Conservation (phyloP, 1,140 invertebrate species). For the Drosophila ficusphila region DNA sequence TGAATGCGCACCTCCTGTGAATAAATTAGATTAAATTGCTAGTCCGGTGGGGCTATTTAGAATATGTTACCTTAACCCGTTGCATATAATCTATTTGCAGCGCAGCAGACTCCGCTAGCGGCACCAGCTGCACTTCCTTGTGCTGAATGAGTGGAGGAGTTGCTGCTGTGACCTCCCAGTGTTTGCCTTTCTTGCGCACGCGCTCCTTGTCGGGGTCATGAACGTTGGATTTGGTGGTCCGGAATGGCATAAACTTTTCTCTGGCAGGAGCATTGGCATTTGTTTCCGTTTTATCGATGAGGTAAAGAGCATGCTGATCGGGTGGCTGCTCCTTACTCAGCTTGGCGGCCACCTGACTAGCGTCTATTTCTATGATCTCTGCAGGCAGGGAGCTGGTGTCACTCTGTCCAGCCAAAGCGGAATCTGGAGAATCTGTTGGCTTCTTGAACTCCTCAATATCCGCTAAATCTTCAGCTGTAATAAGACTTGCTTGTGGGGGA, state of each 20-base stretch:
- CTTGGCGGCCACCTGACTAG: slow-evolving; percentile 32
- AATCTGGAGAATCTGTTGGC: slow-evolving; percentile 52
- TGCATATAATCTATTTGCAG: slow-evolving; percentile 70
- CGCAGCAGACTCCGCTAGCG: slow-evolving; percentile 71
- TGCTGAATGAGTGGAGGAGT: slow-evolving; percentile 86
- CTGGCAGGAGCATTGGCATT: slow-evolving; percentile 80
- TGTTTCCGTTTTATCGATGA: slow-evolving; percentile 86
- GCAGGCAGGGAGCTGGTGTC: slow-evolving; percentile 34
- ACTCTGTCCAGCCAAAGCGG: slow-evolving; percentile 37
- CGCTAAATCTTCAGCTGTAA: slow-evolving; percentile 87
- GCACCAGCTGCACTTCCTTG: slow-evolving; percentile 65
- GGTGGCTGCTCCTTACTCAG: slow-evolving; percentile 12
- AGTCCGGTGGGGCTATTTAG: too few relatives aligned
- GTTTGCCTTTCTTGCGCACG: slow-evolving; percentile 85
- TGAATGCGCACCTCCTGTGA: slow-evolving; percentile 63
- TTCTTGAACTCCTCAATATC: slow-evolving; percentile 85
- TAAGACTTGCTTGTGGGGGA: slow-evolving; percentile 85
- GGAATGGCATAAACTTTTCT: slow-evolving; percentile 87
- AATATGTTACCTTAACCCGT: slow-evolving; percentile 54
- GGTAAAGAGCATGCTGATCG: slow-evolving; percentile 86
- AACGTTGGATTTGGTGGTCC: slow-evolving; percentile 87
- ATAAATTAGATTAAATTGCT: background rate
- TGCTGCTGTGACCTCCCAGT: slow-evolving; percentile 89
- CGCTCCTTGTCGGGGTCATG: slow-evolving; percentile 88
- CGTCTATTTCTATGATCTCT: slow-evolving; percentile 63